phyloP scores from a whole-genome alignment of 2,888 invertebrate genomes.

The Diplazon laetatorius region DNA sequence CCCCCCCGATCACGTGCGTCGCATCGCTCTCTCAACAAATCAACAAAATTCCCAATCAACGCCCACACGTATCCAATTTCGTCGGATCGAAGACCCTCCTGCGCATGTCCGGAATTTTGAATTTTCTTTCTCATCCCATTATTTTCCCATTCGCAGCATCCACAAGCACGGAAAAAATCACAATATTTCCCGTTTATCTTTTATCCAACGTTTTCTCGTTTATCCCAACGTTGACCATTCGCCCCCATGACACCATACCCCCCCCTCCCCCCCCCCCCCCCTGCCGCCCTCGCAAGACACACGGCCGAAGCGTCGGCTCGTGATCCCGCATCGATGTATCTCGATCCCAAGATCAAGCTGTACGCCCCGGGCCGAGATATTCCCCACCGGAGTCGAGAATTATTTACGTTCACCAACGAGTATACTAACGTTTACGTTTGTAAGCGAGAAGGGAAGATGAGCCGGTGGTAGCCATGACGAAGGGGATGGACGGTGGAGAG shows the following conservation, averaged over 20 bases:
- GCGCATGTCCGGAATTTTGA: background rate
- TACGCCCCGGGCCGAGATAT: background rate
- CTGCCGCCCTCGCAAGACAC: too few species aligned
- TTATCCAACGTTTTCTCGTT: conserved; percentile 14
- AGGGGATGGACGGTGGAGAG: conserved; percentile 11
- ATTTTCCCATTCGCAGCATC: too few species aligned
- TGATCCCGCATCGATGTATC: conserved; percentile 53
- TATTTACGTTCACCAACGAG: conserved; percentile 45
- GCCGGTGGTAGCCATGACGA: background rate
- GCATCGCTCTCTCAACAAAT: too few species aligned
- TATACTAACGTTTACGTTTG: conserved; percentile 12
- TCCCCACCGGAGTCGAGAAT: conserved; percentile 20
- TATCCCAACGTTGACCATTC: too few species aligned
- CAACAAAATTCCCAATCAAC: too few species aligned
- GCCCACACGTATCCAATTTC: too few species aligned
- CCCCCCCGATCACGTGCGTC: too few species aligned
- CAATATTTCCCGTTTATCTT: conserved; percentile 5
- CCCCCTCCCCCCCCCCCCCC: too few species aligned
- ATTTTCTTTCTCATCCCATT: background rate
- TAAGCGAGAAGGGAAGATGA: background rate
- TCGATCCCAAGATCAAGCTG: conserved; percentile 43
- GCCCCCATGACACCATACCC: conserved; percentile 33
- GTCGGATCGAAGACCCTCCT: background rate
- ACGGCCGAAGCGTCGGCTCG: too few species aligned
- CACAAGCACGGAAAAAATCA: too few species aligned